A percentile compares a stretch with the other conserved stretches of the same genome.
These are phyloP conservation scores for Antitype chi DNA, from an alignment of 2,888 invertebrate genomes.

Conservation along the genomic window DNA sequence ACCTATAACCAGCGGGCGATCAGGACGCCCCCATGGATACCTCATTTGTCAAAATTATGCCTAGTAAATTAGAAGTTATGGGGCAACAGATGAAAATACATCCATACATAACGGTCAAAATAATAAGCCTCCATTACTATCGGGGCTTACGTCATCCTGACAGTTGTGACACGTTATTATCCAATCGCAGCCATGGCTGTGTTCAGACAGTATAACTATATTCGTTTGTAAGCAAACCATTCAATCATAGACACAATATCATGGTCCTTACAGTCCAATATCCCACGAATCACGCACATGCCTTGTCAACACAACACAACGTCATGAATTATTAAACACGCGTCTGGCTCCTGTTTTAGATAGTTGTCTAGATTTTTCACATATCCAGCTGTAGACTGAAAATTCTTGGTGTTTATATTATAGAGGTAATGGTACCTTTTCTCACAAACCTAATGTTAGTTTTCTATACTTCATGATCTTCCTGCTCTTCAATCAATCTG, in stretches of 20 bases:
- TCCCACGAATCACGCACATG: background rate
- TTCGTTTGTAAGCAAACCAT: background rate
- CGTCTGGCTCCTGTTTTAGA: constrained; percentile 18
- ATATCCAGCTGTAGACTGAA: constrained; percentile 18
- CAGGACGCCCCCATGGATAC: no score
- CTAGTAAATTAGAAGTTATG: no score
- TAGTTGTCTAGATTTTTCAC: constrained; percentile 41
- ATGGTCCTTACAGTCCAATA: background rate
- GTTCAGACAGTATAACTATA: background rate
- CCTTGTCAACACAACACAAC: constrained; percentile 9
- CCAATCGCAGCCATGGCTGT: background rate
- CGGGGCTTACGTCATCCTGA: background rate
- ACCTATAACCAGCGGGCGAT: no score
- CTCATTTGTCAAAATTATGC: no score
- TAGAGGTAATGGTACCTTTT: background rate
- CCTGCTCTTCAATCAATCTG: background rate
- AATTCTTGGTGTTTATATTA: background rate
- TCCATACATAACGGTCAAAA: no score
- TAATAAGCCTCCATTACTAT: no score
- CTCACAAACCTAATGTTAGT: background rate
- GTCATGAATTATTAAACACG: constrained; percentile 45
- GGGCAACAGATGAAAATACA: no score
- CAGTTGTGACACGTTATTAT: background rate
- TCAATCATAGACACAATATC: background rate
- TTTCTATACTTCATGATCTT: background rate